Base-by-base conservation (phyloP, 2,113 vertebrate genomes). In the Trichechus manatus region DNA sequence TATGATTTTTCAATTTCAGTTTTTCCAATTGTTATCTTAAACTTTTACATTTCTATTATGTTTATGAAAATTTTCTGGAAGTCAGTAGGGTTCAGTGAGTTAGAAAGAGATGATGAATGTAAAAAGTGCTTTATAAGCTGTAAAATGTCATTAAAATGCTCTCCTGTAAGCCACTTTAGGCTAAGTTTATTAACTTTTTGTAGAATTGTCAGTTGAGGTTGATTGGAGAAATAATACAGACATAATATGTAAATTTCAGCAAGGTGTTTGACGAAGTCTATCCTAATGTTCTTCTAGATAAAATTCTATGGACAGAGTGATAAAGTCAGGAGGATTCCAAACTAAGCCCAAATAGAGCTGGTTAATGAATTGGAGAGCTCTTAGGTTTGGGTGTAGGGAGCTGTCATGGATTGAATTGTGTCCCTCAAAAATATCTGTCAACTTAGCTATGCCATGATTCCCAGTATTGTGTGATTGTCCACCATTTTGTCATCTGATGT, bases 11-110 rank as follows among this genome's bases (percentile, higher is more conserved):
- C n/a, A 88, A 63, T 87, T 87, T 89, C 9, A 17, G 50, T 77
- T 94, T 95, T 39, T 89, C 56, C 63, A 82, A 64, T 14, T 75
- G 19, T 61, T 83, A 42, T 5, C 47, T 74, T 89, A 42, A 78
- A 95, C 56, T 87, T 82, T 84, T 77, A 68, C 29, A 50, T 82
- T 89, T 87, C 23, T 91, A 0, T 93, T 89, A 23, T 31, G 19
- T 92, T 93, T 75, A 36, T 87, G 20, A 72, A 78, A 50, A 33
- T 91, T 95, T 78, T 92, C 36, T 95, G 63, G 22, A 88, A 72
- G 61, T 91, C 79, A 66, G 27, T 19, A 27, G 63, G 29, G 29
- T 91, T 70, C 42, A 36, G 23, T 66, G 33, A 77, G 36, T 68
- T 81, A 75, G 27, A 59, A 7, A 39, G 59, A 85, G 39, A 85